phyloP scores from a whole-genome alignment of 2,888 invertebrate genomes.

The Rhogogaster chlorosoma region DNA sequence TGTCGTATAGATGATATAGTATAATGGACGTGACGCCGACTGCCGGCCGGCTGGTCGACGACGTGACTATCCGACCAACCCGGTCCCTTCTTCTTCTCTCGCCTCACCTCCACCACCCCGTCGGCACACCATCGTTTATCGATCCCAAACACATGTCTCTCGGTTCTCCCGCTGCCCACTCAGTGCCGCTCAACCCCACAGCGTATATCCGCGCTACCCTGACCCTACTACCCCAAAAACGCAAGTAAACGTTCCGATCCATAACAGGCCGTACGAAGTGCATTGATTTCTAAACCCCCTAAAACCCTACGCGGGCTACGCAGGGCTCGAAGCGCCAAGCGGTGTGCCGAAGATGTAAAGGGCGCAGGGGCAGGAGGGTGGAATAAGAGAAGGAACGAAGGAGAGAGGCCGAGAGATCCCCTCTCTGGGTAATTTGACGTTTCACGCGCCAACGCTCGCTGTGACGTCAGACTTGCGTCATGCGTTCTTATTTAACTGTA shows the following conservation, averaged over 20 bases:
- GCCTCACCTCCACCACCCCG: constrained; percentile 63
- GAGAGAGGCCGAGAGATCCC: background rate
- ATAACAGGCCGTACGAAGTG: constrained; percentile 50
- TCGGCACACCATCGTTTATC: constrained; percentile 72
- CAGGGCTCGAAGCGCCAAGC: constrained; percentile 6
- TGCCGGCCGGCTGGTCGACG: constrained; percentile 30
- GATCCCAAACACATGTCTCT: constrained; percentile 51
- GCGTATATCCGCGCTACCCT: constrained; percentile 27
- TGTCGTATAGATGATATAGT: background rate
- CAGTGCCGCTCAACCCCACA: constrained; percentile 51
- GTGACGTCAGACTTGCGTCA: constrained; percentile 48
- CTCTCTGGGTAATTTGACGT: constrained; percentile 32
- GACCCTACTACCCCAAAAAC: constrained; percentile 54
- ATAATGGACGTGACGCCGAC: constrained; percentile 8
- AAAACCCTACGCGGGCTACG: background rate
- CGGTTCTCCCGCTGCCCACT: constrained; percentile 58
- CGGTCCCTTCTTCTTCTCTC: constrained; percentile 60
- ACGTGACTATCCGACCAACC: constrained; percentile 43
- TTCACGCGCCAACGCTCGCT: constrained; percentile 38
- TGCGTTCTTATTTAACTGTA: constrained; percentile 44
- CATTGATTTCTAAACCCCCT: constrained; percentile 48
- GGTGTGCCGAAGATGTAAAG: background rate
- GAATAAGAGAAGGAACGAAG: background rate
- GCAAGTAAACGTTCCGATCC: constrained; percentile 51
- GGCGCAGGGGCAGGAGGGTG: background rate